Percentiles rank a stretch among this genome's conserved stretches.
Conservation (phyloP, 2,797 vertebrate genomes). For the Dermochelys coriacea region DNA sequence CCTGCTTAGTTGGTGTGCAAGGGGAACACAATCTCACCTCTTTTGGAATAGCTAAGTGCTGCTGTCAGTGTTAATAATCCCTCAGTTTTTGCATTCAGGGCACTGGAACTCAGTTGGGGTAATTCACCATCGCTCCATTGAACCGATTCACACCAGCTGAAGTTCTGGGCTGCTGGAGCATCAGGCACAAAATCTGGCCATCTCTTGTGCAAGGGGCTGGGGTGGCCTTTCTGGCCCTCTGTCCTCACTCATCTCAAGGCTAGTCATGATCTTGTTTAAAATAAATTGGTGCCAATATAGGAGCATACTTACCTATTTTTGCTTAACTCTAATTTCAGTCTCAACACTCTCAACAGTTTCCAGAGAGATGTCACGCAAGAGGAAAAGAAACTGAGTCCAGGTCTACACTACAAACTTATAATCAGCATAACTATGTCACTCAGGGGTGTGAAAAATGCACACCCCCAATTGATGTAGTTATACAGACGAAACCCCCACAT, state of each 20-base stretch:
- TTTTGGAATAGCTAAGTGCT: neutral
- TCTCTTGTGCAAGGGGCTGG: neutral
- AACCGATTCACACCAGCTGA: neutral
- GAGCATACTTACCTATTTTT: neutral
- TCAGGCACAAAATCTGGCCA: neutral
- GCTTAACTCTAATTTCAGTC: neutral
- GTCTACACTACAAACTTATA: neutral
- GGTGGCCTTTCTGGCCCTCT: neutral
- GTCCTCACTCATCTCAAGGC: neutral
- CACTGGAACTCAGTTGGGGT: neutral
- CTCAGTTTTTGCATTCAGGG: neutral
- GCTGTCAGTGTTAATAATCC: neutral
- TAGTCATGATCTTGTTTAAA: neutral
- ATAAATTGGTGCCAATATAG: neutral
- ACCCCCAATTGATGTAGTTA: neutral
- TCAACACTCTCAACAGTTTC: neutral
- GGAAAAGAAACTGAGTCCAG: neutral
- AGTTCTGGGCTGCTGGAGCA: neutral
- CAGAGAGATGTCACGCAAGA: neutral
- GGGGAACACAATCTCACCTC: neutral
- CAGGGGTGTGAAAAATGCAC: neutral
- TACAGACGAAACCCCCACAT: neutral
- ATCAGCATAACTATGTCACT: neutral
- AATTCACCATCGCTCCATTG: neutral
- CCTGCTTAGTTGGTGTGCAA: neutral